These are phyloP conservation scores for Synanthedon myopaeformis DNA, from an alignment of 2,888 invertebrate genomes.

Conservation along the genomic window DNA sequence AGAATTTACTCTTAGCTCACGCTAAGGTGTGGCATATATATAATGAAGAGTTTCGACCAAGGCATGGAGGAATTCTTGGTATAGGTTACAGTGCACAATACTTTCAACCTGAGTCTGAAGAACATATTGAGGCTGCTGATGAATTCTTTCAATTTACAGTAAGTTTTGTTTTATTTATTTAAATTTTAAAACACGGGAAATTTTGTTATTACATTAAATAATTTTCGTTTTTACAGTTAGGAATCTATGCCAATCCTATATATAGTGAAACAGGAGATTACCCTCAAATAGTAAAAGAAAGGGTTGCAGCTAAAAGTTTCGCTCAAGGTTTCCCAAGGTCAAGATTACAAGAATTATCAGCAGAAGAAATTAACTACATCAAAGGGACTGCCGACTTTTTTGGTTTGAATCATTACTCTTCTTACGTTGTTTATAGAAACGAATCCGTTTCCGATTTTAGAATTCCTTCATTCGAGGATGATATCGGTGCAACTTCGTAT, in stretches of 20 bases:
- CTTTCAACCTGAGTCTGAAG: constrained; percentile 47
- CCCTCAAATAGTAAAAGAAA: constrained; percentile 69
- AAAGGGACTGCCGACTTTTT: constrained; percentile 74
- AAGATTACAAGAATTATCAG: constrained; percentile 69
- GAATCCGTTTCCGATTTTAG: constrained; percentile 14
- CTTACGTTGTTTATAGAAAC: constrained; percentile 14
- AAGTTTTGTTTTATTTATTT: constrained; percentile 2
- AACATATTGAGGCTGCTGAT: constrained; percentile 57
- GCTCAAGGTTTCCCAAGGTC: constrained; percentile 68
- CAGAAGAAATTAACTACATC: constrained; percentile 71
- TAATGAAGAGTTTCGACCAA: constrained; percentile 12
- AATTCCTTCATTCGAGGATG: constrained; percentile 24
- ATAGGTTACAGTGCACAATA: constrained; percentile 21
- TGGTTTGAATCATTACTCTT: constrained; percentile 68
- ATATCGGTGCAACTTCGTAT: constrained; percentile 13
- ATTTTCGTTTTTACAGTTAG: constrained; percentile 38
- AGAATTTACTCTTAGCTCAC: constrained; percentile 16
- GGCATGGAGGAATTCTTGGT: constrained; percentile 10
- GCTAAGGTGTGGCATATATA: constrained; percentile 17
- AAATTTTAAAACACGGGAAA: no score
- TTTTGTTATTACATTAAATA: neutral
- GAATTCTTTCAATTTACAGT: constrained; percentile 57
- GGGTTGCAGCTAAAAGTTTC: constrained; percentile 64
- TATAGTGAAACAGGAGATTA: constrained; percentile 63
- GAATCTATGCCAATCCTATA: constrained; percentile 70